Base-by-base conservation (phyloP, 1,140 invertebrate species). In the Coptotermes formosanus region DNA sequence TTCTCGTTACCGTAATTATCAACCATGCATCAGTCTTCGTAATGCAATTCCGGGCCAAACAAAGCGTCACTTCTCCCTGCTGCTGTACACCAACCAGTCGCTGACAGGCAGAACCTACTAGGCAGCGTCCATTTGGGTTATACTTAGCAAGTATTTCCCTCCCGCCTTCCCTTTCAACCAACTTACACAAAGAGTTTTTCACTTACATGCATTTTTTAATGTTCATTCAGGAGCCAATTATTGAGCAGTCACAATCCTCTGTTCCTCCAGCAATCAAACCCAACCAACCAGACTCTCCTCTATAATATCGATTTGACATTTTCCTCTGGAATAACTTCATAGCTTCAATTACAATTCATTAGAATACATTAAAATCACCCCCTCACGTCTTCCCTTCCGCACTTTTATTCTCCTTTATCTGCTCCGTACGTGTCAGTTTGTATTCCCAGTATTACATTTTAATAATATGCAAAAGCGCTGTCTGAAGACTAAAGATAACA, bases 341-440 rank as follows among this genome's bases (percentile, higher is more conserved):
- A 75, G 64, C 64, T n/a, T 75, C 64, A 75, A 75, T 75, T 75
- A 75, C 25, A 75, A 75, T 75, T 75, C 64, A 75, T 75, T 75
- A 75, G 64, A 75, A 75, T 75, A 75, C 64, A 75, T 75, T 75
- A 75, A n/a, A 75, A 75, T 75, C 64, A 7, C 64, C 64, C 64
- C 8, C 64, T 75, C 25, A 30, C 30, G 14, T 30, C 9, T 75
- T 30, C 25, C n/a, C n/a, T 30, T 30, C n/a, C n/a, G 1, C 64
- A 75, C 25, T 75, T 75, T 30, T 30, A 12, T 75, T 75, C 7
- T n/a, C n/a, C n/a, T 30, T n/a, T 75, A 30, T 75, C 64, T 75
- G n/a, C 9, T 8, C n/a, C n/a, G 19, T n/a, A 75, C 59, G 1
- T n/a, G 14, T 30, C 64, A 30, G 9, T 16, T 75, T 30, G 9